A percentile compares a stretch with the other conserved stretches of the same genome.
Evolutionary conservation across 2,888 invertebrate species (phyloP).

Genomic region (Melanostoma scalare): DNA sequence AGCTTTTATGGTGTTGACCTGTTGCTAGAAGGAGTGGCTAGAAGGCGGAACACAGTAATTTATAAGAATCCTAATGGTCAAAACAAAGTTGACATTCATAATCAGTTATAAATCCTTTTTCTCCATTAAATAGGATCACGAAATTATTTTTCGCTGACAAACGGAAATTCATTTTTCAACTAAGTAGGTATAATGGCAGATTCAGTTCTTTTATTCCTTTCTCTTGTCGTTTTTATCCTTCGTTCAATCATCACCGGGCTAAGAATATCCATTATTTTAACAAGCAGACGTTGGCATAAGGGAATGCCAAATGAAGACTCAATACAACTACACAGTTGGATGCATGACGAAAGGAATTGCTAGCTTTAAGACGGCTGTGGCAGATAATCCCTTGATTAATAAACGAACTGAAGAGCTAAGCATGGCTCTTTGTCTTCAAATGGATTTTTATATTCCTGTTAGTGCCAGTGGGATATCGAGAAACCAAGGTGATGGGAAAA

Average conservation of each 20-base stretch:
- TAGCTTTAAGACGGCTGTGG: slow-evolving; percentile 32
- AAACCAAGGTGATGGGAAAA: background rate
- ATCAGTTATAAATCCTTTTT: slow-evolving; percentile 28
- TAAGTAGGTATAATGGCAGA: slow-evolving; percentile 27
- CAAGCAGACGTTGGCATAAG: background rate
- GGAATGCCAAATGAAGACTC: slow-evolving; percentile 36
- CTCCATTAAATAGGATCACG: slow-evolving; percentile 28
- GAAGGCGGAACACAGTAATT: background rate
- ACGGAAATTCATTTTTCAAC: slow-evolving; percentile 41
- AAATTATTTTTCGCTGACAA: slow-evolving; percentile 39
- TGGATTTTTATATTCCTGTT: slow-evolving; percentile 13
- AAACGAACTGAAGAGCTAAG: slow-evolving; percentile 56
- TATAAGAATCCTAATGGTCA: background rate
- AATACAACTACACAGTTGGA: slow-evolving; percentile 30
- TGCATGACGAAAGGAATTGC: slow-evolving; percentile 35
- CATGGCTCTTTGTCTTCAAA: slow-evolving; percentile 43
- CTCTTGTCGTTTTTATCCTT: slow-evolving; percentile 27
- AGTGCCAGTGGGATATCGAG: background rate
- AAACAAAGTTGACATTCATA: background rate
- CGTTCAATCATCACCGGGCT: slow-evolving; percentile 25
- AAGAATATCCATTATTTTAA: slow-evolving; percentile 21
- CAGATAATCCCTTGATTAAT: slow-evolving; percentile 68
- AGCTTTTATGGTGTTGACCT: slow-evolving; percentile 46
- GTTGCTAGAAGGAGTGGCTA: slow-evolving; percentile 40
- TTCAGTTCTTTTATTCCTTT: background rate